Conservation (phyloP, 2,888 invertebrate genomes). For the Synanthedon vespiformis region DNA sequence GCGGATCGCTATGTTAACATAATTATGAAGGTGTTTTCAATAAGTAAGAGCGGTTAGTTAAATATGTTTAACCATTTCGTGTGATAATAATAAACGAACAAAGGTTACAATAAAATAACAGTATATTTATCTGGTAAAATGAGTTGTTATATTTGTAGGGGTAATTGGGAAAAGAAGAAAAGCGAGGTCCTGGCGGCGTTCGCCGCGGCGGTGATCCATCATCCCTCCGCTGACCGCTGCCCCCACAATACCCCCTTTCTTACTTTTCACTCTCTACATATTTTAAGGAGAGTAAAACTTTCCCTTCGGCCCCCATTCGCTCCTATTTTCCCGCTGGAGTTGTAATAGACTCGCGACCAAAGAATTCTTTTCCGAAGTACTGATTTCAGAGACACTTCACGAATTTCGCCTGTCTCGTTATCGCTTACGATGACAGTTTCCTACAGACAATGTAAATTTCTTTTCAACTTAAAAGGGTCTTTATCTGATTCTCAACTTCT, state of each 20-base stretch:
- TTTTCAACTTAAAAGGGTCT: conserved; percentile 27
- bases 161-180: conserved; percentile 58
- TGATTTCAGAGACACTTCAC: conserved; percentile 28
- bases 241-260: conserved; percentile 44
- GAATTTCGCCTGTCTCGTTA: conserved; percentile 50
- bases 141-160: conserved; percentile 50
- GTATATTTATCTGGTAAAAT: conserved; percentile 21
- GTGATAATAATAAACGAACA: background rate
- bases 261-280: conserved; percentile 72
- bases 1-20: background rate
- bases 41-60: background rate
- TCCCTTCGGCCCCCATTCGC: conserved; percentile 45
- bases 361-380: conserved; percentile 24
- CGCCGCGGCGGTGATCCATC: conserved; percentile 62
- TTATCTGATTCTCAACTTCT: conserved; percentile 27
- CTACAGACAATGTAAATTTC: conserved; percentile 35
- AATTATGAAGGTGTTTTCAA: background rate
- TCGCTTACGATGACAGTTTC: conserved; percentile 29
- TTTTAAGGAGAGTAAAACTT: conserved; percentile 70
- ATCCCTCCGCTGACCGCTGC: conserved; percentile 63
- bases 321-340: conserved; percentile 49
- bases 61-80: background rate
- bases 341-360: conserved; percentile 40
- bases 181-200: conserved; percentile 39
- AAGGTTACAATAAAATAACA: background rate